Conservation (phyloP, 2,113 vertebrate genomes). For the Ellobius talpinus region DNA sequence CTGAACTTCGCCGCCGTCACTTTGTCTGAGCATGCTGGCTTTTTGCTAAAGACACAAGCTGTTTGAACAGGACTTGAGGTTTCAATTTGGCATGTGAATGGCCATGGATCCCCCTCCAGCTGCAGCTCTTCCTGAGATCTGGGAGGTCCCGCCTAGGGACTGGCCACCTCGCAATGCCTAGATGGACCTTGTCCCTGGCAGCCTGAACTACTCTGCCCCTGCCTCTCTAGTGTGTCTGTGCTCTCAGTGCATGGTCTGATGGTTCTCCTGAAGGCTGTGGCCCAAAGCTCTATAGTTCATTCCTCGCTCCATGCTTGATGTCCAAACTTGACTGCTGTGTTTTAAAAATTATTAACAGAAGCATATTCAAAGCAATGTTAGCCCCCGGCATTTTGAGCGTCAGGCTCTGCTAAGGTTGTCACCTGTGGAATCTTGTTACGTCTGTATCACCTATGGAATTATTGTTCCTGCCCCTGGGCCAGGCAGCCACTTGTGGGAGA, state of each 20-base stretch:
- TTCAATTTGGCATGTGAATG: not conserved
- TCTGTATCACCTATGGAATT: too few relatives aligned
- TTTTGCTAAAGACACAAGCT: not conserved
- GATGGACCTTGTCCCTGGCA: not conserved
- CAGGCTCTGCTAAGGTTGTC: not conserved
- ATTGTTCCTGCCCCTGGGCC: not conserved
- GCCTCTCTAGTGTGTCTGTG: not conserved
- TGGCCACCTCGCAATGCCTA: too few relatives aligned
- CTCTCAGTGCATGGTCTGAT: accelerated
- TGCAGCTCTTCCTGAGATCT: not conserved
- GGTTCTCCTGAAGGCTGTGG: not conserved
- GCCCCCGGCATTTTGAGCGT: not conserved
- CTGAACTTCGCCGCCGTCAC: not conserved
- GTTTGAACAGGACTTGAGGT: not conserved
- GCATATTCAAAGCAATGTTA: not conserved
- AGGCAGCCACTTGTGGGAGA: not conserved
- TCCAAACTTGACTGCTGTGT: not conserved
- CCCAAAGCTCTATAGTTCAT: not conserved
- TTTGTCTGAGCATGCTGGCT: not conserved
- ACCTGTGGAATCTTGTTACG: not conserved
- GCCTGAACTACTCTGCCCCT: accelerated
- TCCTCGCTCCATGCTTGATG: not conserved
- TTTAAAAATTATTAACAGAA: not conserved
- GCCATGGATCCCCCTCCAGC: not conserved
- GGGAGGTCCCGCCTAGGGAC: not conserved